Conservation (phyloP, 2,888 invertebrate species). For the Ectobius pallidus region DNA sequence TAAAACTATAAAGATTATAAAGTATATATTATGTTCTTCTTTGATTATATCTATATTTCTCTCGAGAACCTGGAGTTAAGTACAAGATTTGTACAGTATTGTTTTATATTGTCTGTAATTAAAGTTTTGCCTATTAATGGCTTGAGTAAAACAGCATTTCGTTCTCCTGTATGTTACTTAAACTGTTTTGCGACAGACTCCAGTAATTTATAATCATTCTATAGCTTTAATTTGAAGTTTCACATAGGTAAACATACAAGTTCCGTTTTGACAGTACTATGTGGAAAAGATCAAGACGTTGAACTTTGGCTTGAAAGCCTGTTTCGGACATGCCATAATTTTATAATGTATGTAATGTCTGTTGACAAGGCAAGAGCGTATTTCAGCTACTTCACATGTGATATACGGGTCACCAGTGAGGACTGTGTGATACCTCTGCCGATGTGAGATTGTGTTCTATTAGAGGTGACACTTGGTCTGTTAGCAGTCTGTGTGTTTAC, state of each 20-base stretch:
- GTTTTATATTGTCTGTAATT: too few relatives aligned
- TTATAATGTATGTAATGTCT: neutral
- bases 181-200: neutral
- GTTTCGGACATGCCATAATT: neutral
- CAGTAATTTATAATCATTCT: constrained; percentile 1
- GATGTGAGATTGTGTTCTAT: constrained; percentile 21
- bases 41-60: neutral
- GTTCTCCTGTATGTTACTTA: constrained; percentile 4
- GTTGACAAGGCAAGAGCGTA: neutral
- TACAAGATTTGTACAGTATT: neutral
- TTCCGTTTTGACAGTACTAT: too few relatives aligned
- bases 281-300: neutral
- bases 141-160: neutral
- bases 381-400: constrained; percentile 12
- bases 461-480: constrained; percentile 17
- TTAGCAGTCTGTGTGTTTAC: constrained; percentile 21
- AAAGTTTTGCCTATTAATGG: too few relatives aligned
- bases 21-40: neutral
- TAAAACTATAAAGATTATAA: too few relatives aligned
- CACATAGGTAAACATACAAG: too few relatives aligned
- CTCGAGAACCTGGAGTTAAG: neutral
- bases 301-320: neutral
- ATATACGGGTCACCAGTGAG: constrained; percentile 24
- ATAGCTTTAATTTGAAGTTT: constrained; percentile 6
- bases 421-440: constrained; percentile 17